Evolutionary conservation across 1,140 invertebrate genomes (phyloP), one percentile per base, ranked within the genome.

Genomic region (Chelonus insularis): DNA sequence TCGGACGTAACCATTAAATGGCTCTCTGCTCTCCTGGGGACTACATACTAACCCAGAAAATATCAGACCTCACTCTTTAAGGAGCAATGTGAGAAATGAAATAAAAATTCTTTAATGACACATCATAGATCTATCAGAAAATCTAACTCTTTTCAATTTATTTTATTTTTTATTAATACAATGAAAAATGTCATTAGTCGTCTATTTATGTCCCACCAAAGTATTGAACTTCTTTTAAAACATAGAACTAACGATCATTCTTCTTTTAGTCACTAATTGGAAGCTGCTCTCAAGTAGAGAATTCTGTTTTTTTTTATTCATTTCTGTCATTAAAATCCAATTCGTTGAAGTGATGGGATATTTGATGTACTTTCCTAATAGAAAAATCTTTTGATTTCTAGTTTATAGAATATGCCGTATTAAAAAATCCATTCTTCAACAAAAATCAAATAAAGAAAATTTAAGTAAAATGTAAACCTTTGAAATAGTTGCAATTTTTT

Each of bases 1-100:
- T 72, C 69, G 69, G 68, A 68, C 71, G 65, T 72, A 68, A 74
- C 69, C 69, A 70, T 72, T 72, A 74, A 72, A 68, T 72, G 65
- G 67, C 65, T 61, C 66, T 66, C 64, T 67, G 63, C 58, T 60
- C 37, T 62, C 52, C 41, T 37, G 21, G 32, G 51, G 45, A 62
- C 48, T 55, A 62, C 39, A 59, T 37, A 41, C 21, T 34, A 36
- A 29, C 12, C 29, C 16, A 25, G 29, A 32, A 52, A 52, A n/a
- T 12, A 52, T 45, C 9, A 39, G 20, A 55, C 18, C n/a, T 8
- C 36, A 21, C 16, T 18, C 36, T 20, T 21, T 6, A n/a, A 32
- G 52, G 11, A 29, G 8, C 34, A 37, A 37, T 37, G 21, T 21
- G 16, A 16, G 14, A 20, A 37, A 55, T 25, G 12, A 23, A 48